These are phyloP conservation scores for Elachura formosa DNA, from an alignment of 2,113 vertebrate genomes.

Conservation along the genomic window DNA sequence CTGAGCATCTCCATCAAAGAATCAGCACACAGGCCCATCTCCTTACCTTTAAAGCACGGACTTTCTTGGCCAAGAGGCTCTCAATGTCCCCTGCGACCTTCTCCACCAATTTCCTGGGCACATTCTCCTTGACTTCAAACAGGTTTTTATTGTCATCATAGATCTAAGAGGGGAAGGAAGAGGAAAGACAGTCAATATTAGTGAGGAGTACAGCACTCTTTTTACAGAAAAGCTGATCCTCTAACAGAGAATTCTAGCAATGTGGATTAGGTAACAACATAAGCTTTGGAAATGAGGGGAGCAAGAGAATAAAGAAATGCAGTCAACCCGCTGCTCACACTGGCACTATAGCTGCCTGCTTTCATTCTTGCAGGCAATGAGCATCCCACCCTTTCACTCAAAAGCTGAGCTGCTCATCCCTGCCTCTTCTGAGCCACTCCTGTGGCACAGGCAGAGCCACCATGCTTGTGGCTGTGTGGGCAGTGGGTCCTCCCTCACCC, in stretches of 20 bases:
- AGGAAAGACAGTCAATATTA: neutral
- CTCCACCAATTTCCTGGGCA: constrained; percentile 91
- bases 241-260: neutral
- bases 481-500: fast-evolving
- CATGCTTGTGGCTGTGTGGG: fast-evolving
- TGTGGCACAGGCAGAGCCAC: neutral
- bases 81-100: constrained; percentile 93
- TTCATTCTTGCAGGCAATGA: neutral
- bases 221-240: neutral
- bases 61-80: constrained; percentile 91
- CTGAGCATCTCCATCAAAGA: neutral
- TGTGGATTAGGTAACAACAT: neutral
- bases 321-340: neutral
- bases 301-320: neutral
- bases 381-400: neutral
- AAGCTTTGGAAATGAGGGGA: neutral
- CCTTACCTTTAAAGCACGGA: constrained; percentile 94
- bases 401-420: neutral
- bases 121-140: constrained; percentile 93
- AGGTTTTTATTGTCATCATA: constrained; percentile 93
- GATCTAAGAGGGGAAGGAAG: constrained; percentile 79
- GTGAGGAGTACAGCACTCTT: neutral
- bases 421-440: neutral
- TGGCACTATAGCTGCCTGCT: neutral
- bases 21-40: neutral